Base-by-base conservation (phyloP, 2,797 vertebrate genomes). In the Enteromius trimaculatus region DNA sequence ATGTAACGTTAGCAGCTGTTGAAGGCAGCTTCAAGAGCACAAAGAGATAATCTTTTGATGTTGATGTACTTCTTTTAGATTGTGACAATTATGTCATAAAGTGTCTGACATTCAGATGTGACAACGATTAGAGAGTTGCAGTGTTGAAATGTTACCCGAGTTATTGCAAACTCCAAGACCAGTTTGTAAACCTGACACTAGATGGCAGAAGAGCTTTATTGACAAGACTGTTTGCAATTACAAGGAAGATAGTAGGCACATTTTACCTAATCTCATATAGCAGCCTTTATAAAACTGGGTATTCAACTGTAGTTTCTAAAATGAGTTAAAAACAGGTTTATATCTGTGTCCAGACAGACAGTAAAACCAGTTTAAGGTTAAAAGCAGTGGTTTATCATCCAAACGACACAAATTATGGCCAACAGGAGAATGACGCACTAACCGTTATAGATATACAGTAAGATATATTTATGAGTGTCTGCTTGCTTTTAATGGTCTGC, bases 201-300 rank as follows among this genome's bases (percentile, higher is more conserved):
- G 94, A 88, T 93, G 94, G 93, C 92, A 93, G 88, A 90, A 92
- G 17, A 34, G 81, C 71, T 81, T 82, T 84, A 39, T 39, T 39
- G 39, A 39, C 39, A 39, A 9, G 8, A 39, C 9, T 9, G 39
- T 9, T 39, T 39, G 39, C 39, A 9, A 39, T 9, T 39, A 39
- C 39, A 39, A 39, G 39, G 74, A 88, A 64, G 44, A 39, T 10
- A 51, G n/a, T 34, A 29, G 64, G 6, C 2, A 2, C 10, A 21
- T 5, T 34, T 23, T 14, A 39, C 4, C 1, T 1, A 29, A 8
- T 77, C 23, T 29, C 55, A 26, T 14, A 9, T 3, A 7, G 55
- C 1, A 37, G 13, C 13, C 6, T 4, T 9, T 9, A 47, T 3
- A 49, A 47, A 47, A 19, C 8, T 0, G 2, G 14, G 21, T 2